Evolutionary conservation across 2,797 vertebrate genomes (phyloP), one percentile per base, ranked within the genome.

Genomic region (Enteromius radiatus): DNA sequence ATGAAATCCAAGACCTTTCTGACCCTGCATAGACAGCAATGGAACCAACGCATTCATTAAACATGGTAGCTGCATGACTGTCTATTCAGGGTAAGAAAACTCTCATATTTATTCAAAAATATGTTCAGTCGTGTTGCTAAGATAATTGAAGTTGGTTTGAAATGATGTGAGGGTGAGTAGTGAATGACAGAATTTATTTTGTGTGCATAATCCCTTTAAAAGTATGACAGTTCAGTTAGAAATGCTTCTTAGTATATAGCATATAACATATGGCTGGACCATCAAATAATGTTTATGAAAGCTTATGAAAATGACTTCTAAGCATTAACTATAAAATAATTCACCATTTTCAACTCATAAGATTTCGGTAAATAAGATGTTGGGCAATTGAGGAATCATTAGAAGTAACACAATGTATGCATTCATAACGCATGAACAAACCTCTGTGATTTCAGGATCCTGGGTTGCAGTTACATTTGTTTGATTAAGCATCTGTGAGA

Each of bases 361-460:
- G 5, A 36, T 54, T 54, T 54, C 5, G 28, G 49, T 43, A n/a
- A 78, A 10, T 31, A 49, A 19, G 41, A 45, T 14, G 10, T 47
- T 65, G 45, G 23, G 2, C 19, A 49, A 49, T 15, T 56, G 21
- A 71, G 6, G 21, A 21, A 49, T 47, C 1, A 49, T 26, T 23
- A 81, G 23, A 15, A 23, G n/a, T 28, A 26, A 3, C 21, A 38
- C 17, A 41, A 11, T 31, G 41, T n/a, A 11, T 31, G 41, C 15
- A 64, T 31, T 5, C 11, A 23, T 63, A 38, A 41, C 45, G 10
- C 80, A 59, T 69, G 78, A 21, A 87, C 89, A 88, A 80, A 94
- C 93, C 92, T 91, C 76, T 31, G 87, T 86, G 12, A 67, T 80
- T 86, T 91, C 89, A 73, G 75, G 8, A 68, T 85, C 67, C 33